Evolutionary conservation across 2,113 vertebrate species (phyloP).

Genomic region (Carollia perspicillata): DNA sequence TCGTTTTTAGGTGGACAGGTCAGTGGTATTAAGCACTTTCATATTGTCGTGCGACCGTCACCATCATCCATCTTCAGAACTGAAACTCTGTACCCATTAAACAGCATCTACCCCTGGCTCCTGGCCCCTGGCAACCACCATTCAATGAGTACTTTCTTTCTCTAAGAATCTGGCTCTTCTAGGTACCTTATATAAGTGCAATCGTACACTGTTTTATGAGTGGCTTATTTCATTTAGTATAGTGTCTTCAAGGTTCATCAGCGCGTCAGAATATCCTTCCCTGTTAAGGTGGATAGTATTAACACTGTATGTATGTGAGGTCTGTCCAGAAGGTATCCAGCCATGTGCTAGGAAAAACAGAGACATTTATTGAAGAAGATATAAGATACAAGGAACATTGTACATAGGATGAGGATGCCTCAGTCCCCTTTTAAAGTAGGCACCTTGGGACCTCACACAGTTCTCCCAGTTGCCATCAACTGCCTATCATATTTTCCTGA

Average conservation of each 20-base stretch:
- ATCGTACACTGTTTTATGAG: not conserved
- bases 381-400: too few species aligned
- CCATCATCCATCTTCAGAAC: not conserved
- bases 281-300: not conserved
- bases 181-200: not conserved
- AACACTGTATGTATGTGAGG: too few species aligned
- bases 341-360: too few species aligned
- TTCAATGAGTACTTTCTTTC: not conserved
- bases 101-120: not conserved
- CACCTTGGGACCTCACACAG: too few species aligned
- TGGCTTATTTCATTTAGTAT: not conserved
- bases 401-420: too few species aligned
- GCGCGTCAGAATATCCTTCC: not conserved
- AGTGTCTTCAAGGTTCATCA: not conserved
- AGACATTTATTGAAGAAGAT: too few species aligned
- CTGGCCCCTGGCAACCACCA: too few species aligned
- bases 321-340: too few species aligned
- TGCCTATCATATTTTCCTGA: too few species aligned
- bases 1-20: not conserved
- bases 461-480: too few species aligned
- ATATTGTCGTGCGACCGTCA: not conserved
- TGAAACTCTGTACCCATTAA: not conserved
- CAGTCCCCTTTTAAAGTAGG: too few species aligned
- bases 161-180: not conserved
- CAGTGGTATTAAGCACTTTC: not conserved